phyloP scores from a whole-genome alignment of 2,888 invertebrate genomes.

The Rugalucina vietnamica region DNA sequence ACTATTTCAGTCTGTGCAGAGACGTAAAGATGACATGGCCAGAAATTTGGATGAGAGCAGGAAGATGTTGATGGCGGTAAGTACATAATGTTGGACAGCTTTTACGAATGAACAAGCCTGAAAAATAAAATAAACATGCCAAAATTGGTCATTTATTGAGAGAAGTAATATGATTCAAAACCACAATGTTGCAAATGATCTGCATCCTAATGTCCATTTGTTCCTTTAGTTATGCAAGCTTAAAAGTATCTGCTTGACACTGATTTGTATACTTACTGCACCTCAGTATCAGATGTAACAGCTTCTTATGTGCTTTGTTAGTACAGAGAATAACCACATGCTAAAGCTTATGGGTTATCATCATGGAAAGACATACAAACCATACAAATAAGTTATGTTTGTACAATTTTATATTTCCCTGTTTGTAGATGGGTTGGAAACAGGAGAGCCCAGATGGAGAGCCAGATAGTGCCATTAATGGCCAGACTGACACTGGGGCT shows the following conservation, averaged over 20 bases:
- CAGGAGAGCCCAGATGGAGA: constrained; percentile 69
- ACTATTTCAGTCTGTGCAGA: constrained; percentile 71
- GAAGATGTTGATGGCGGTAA: constrained; percentile 76
- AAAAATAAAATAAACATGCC: too few relatives aligned
- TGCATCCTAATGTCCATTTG: too few relatives aligned
- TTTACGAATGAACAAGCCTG: not conserved
- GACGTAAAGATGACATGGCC: constrained; percentile 78
- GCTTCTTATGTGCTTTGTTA: not conserved
- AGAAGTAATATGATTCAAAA: too few relatives aligned
- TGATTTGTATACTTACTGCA: too few relatives aligned
- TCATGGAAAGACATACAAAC: too few relatives aligned
- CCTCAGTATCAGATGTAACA: not conserved
- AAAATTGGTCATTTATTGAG: too few relatives aligned
- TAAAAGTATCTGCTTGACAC: too few relatives aligned
- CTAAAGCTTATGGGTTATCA: too few relatives aligned
- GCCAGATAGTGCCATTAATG: constrained; percentile 41
- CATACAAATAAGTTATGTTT: not conserved
- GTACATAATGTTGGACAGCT: constrained; percentile 46
- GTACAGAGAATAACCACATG: too few relatives aligned
- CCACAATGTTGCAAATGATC: too few relatives aligned
- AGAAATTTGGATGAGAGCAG: constrained; percentile 79
- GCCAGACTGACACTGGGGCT: not conserved
- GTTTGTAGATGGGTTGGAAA: constrained; percentile 76
- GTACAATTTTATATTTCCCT: too few relatives aligned
- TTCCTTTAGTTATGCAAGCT: too few relatives aligned